Evolutionary conservation across 2,797 vertebrate species (phyloP).

Genomic region (Morus bassanus): DNA sequence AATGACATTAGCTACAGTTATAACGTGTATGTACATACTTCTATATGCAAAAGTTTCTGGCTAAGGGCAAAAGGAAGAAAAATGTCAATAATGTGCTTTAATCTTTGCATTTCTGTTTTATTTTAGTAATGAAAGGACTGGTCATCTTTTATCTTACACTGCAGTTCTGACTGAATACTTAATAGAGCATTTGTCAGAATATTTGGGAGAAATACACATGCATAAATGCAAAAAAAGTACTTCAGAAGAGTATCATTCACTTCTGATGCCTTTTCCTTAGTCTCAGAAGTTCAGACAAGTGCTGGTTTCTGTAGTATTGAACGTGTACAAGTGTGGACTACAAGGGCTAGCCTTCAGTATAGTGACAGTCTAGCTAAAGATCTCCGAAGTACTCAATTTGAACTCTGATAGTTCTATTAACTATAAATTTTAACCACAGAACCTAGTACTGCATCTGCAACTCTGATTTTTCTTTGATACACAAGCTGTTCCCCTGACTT

Average conservation of each 20-base stretch:
- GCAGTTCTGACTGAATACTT: slow-evolving; percentile 8
- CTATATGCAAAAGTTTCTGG: neutral
- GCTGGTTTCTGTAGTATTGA: neutral
- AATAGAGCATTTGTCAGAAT: slow-evolving; percentile 6
- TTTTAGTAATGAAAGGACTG: slow-evolving; percentile 10
- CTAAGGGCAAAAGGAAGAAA: neutral
- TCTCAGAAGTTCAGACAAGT: neutral
- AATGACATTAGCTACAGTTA: neutral
- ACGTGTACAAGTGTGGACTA: neutral
- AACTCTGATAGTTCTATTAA: neutral
- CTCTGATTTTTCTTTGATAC: neutral
- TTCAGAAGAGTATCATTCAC: neutral
- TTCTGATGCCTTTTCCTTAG: neutral
- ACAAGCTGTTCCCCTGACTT: neutral
- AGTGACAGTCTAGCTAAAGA: neutral
- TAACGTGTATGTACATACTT: neutral
- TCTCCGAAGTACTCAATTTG: neutral
- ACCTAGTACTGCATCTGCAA: neutral
- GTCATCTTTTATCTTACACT: neutral
- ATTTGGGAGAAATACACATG: neutral
- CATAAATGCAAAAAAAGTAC: neutral
- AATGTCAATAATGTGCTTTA: neutral
- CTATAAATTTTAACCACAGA: neutral
- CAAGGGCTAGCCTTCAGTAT: neutral
- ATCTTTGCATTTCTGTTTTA: slow-evolving; percentile 2